Evolutionary conservation across 1,140 invertebrate species (phyloP), one percentile per base, ranked within the genome.

Genomic region (Drosophila ananassae): DNA sequence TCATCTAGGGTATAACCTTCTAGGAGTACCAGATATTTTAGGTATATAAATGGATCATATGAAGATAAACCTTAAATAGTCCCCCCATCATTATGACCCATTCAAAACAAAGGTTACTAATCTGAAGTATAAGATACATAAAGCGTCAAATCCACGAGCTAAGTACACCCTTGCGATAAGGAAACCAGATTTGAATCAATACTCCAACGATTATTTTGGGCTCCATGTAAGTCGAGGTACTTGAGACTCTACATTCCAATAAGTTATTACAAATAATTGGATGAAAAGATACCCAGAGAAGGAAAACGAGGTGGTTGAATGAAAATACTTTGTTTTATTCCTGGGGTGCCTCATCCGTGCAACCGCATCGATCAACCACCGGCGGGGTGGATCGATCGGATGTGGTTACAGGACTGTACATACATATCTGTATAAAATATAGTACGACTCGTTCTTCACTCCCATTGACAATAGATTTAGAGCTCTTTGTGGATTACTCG

Each of bases 361-460:
- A 28, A 28, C 4, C 25, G 25, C 25, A 28, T 28, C 25, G 25
- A 28, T 28, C 5, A 6, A 28, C 7, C 5, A 6, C 25, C 25
- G 7, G 25, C 25, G 25, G 25, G 25, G 39, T 37, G 25, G 28
- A 8, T 50, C 13, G 13, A n/a, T 56, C 37, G 55, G 21, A n/a
- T 9, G 3, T 30, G 54, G 54, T 24, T 39, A 47, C 13, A 2
- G 25, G 47, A 37, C 47, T 98, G 99, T 94, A 99, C 99, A 12
- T 96, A 96, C 99, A 12, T 96, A 96, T 61, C 98, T 98, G 6
- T 96, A 94, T 25, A 99, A 94, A 55, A 99, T 98, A 64, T 37
- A 37, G 60, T 64, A 63, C 53, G 57, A 59, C 67, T 93, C 98
- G 99, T 32, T 97, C 32, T 97, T 98, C 62, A 67, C 73, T 55